A percentile compares a stretch with the other conserved stretches of the same genome.
Conservation (phyloP, 2,113 vertebrate species). For the Hassar affinis region DNA sequence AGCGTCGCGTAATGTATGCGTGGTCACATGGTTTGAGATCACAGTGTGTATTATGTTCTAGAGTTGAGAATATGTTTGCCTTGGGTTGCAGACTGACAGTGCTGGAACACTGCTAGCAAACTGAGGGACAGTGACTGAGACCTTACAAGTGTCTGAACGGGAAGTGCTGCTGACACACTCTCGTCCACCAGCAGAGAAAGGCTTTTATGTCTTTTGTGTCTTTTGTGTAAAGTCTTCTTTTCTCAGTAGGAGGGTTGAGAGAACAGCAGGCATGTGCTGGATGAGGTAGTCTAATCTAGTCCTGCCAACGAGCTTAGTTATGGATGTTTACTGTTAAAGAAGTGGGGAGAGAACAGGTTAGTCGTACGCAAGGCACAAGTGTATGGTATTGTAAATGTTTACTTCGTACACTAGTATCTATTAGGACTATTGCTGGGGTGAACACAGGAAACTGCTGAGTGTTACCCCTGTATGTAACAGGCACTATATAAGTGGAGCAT, state of each 20-base stretch:
- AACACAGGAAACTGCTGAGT: not conserved
- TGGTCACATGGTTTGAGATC: not conserved
- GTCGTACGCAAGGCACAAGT: not conserved
- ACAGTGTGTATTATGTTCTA: not conserved
- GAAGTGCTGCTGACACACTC: not conserved
- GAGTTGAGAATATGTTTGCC: not conserved
- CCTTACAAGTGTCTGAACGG: slow-evolving; percentile 6
- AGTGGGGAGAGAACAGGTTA: not conserved
- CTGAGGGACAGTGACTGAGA: not conserved
- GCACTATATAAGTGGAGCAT: slow-evolving; percentile 56
- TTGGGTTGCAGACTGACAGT: slow-evolving; percentile 3
- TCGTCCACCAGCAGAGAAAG: not conserved
- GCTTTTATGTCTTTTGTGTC: not conserved
- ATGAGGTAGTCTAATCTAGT: slow-evolving; percentile 72
- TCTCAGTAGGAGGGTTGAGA: slow-evolving; percentile 37
- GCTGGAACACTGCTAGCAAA: not conserved
- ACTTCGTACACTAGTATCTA: not conserved
- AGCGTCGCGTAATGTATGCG: too few species aligned
- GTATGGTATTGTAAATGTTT: not conserved
- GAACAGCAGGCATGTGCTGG: slow-evolving; percentile 57
- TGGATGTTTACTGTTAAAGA: slow-evolving; percentile 61
- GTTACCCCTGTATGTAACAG: not conserved
- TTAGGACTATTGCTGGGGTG: not conserved
- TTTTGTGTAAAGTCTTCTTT: slow-evolving; percentile 9
- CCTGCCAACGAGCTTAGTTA: slow-evolving; percentile 48